Percentiles rank a stretch among this genome's conserved stretches.
These are phyloP conservation scores for Synergus laeviventris DNA, from an alignment of 2,888 invertebrate species.

Conservation along the genomic window DNA sequence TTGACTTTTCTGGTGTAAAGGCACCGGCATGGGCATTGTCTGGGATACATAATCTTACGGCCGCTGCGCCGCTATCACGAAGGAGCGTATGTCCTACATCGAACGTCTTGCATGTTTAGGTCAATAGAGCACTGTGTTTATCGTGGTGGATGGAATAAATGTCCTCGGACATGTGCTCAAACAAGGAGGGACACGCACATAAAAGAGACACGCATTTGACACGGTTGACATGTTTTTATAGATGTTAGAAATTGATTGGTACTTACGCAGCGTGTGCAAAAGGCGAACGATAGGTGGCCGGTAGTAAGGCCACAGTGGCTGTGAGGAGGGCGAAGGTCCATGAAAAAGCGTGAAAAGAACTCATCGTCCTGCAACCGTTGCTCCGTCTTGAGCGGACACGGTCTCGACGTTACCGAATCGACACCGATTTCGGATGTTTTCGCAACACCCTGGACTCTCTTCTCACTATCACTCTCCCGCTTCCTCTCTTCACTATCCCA, in stretches of 20 bases:
- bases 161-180: slow-evolving; percentile 3
- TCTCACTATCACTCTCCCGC: slow-evolving; percentile 53
- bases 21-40: slow-evolving; percentile 2
- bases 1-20: slow-evolving; percentile 28
- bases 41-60: slow-evolving; percentile 18
- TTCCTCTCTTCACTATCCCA: slow-evolving; percentile 42
- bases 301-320: slow-evolving; percentile 78
- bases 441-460: slow-evolving; percentile 48
- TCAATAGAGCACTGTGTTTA: slow-evolving; percentile 39
- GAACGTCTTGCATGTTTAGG: slow-evolving; percentile 37
- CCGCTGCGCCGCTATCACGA: background rate
- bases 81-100: slow-evolving; percentile 21
- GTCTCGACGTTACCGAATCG: slow-evolving; percentile 29
- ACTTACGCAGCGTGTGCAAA: slow-evolving; percentile 81
- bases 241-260: slow-evolving; percentile 53
- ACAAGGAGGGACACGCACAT: background rate
- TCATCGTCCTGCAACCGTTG: slow-evolving; percentile 64
- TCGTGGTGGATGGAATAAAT: slow-evolving; percentile 2
- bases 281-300: slow-evolving; percentile 78
- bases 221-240: background rate
- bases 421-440: slow-evolving; percentile 41
- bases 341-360: slow-evolving; percentile 74
- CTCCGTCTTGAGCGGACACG: slow-evolving; percentile 27
- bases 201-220: background rate
- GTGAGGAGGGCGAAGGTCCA: slow-evolving; percentile 77